Conservation (phyloP, 1,140 invertebrate genomes). For the Drosophila neocordata region DNA sequence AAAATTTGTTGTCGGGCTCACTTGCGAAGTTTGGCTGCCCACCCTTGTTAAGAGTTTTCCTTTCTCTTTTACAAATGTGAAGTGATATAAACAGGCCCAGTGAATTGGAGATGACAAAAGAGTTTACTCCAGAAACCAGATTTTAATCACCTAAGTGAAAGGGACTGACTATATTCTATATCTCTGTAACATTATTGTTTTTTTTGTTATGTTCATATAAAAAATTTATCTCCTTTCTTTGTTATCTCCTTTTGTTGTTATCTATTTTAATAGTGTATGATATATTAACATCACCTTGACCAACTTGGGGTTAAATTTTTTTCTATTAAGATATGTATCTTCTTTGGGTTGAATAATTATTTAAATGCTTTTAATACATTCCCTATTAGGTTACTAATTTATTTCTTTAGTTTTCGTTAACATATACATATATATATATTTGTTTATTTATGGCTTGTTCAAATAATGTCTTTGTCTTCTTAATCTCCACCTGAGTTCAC, state of each 20-base stretch:
- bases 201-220: too few relatives aligned
- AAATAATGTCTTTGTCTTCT: not conserved
- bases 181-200: too few relatives aligned
- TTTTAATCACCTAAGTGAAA: too few relatives aligned
- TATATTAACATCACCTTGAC: not conserved
- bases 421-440: not conserved
- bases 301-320: not conserved
- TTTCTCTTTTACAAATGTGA: conserved; percentile 1
- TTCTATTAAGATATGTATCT: not conserved
- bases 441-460: conserved; percentile 24
- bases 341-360: not conserved
- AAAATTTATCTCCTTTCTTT: too few relatives aligned
- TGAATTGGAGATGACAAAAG: too few relatives aligned
- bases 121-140: too few relatives aligned
- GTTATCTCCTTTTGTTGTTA: not conserved
- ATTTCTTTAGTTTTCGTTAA: not conserved
- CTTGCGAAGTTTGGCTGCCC: too few relatives aligned
- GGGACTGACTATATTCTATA: too few relatives aligned
- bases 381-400: conserved; percentile 4
- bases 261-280: not conserved
- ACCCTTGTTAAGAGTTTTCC: not conserved
- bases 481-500: conserved; percentile 25
- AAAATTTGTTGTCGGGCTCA: too few relatives aligned
- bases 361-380: not conserved
- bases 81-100: not conserved